phyloP scores from a whole-genome alignment of 2,797 vertebrate genomes.

The Vultur gryphus region DNA sequence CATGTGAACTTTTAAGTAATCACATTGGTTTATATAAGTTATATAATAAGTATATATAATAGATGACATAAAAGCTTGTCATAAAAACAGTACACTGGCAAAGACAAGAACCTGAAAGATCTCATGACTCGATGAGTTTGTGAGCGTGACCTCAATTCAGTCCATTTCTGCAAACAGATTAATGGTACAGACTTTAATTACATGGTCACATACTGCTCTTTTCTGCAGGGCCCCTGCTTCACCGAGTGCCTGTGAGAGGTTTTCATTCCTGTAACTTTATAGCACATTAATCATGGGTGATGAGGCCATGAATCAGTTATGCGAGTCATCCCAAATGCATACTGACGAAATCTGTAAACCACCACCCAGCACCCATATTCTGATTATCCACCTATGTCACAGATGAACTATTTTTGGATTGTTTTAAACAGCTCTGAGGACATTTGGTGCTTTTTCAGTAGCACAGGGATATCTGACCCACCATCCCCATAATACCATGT shows the following conservation, averaged over 20 bases:
- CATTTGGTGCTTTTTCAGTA: background rate
- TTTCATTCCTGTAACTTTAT: slow-evolving; percentile 10
- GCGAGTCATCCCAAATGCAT: background rate
- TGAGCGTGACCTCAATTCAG: background rate
- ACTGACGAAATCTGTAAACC: background rate
- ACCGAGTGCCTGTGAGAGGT: background rate
- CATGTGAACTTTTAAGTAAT: background rate
- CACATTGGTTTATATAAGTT: background rate
- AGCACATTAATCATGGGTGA: slow-evolving; percentile 24
- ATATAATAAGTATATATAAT: background rate
- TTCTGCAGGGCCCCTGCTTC: background rate
- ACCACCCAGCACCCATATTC: background rate
- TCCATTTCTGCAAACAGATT: background rate
- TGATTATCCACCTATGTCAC: background rate
- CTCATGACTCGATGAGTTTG: background rate
- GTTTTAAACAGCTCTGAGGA: background rate
- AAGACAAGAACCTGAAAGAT: background rate
- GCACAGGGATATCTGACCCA: background rate
- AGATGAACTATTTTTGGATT: background rate
- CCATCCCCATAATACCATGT: background rate
- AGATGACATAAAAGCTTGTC: background rate
- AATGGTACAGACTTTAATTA: background rate
- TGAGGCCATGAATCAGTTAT: slow-evolving; percentile 9
- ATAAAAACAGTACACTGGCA: background rate
- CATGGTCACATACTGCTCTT: background rate